Evolutionary conservation across 92 coral and sea anemone genomes (phyloP).

Genomic region (Palythoa caribaeorum): DNA sequence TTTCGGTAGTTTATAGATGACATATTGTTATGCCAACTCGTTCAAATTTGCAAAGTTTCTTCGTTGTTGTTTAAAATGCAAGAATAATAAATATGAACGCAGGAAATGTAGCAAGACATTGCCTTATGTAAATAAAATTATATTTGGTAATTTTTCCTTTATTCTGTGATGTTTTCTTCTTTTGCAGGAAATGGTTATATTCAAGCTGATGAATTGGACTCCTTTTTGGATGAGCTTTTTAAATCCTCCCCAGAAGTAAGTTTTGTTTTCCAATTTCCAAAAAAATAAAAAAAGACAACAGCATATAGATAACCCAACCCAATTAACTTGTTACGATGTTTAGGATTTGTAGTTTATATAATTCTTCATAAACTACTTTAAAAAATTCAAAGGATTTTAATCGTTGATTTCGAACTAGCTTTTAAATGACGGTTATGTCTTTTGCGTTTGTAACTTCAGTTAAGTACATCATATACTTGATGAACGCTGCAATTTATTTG

Average conservation of each 20-base stretch:
- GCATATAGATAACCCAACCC: background rate
- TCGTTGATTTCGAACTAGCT: too few relatives aligned
- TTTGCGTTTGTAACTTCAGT: too few relatives aligned
- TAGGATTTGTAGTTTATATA: background rate
- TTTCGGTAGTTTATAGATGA: background rate
- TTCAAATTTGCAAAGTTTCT: too few relatives aligned
- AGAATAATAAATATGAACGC: too few relatives aligned
- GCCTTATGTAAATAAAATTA: too few relatives aligned
- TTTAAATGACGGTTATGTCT: too few relatives aligned
- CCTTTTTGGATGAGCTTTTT: conserved; percentile 25
- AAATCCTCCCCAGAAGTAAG: conserved; percentile 9
- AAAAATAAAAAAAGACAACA: background rate
- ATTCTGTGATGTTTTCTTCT: background rate
- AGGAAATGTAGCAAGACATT: too few relatives aligned
- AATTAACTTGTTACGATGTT: background rate
- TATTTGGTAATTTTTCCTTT: background rate
- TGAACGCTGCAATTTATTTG: too few relatives aligned
- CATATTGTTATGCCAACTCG: background rate
- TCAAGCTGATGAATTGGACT: conserved; percentile 26
- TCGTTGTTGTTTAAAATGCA: too few relatives aligned
- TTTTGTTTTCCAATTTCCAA: background rate
- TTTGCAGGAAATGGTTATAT: conserved; percentile 44
- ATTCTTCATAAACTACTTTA: background rate
- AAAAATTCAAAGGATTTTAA: too few relatives aligned
- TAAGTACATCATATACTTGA: too few relatives aligned